Percentiles rank a stretch among this genome's conserved stretches.
Evolutionary conservation across 1,140 invertebrate genomes (phyloP).

Genomic region (Leptopilina clavipes): DNA sequence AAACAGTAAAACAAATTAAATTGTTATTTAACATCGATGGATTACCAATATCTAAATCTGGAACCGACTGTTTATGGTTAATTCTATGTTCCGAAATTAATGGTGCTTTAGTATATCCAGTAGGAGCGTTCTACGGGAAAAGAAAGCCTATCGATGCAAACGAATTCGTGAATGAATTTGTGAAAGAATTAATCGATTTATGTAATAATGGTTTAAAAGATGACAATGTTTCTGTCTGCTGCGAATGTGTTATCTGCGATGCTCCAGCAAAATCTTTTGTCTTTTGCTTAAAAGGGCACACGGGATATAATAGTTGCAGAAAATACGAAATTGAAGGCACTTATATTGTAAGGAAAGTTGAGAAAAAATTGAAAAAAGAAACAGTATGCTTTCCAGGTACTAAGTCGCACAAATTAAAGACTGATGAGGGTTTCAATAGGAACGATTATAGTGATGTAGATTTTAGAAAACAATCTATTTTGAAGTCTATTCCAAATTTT

Average conservation of each 20-base stretch:
- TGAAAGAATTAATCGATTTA: background rate
- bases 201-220: background rate
- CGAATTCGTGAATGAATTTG: background rate
- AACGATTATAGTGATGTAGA: background rate
- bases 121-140: background rate
- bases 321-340: background rate
- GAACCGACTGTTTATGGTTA: background rate
- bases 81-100: background rate
- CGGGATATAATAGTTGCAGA: background rate
- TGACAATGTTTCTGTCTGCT: background rate
- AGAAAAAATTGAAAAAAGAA: background rate
- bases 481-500: background rate
- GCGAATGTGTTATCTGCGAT: background rate
- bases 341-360: background rate
- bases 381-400: background rate
- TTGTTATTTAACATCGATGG: background rate
- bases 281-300: background rate
- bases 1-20: background rate
- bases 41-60: background rate
- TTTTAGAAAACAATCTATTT: background rate
- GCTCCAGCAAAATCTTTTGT: background rate
- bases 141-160: background rate
- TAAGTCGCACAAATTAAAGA: background rate
- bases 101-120: background rate
- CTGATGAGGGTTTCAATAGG: background rate